phyloP scores from a whole-genome alignment of 2,797 vertebrate species.

The Pantherophis alleghaniensis region DNA sequence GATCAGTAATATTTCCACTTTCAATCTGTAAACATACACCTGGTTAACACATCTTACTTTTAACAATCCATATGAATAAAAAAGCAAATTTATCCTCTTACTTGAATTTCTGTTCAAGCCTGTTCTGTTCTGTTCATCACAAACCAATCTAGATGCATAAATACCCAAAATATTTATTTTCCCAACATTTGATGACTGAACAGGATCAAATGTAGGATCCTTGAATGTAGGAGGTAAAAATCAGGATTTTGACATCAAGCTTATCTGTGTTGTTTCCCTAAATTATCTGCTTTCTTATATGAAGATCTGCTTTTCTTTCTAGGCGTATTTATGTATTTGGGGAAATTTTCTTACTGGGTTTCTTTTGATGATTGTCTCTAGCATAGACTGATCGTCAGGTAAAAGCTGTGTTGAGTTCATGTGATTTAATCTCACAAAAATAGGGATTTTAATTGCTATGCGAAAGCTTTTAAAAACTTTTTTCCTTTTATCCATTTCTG shows the following conservation, averaged over 20 bases:
- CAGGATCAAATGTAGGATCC: no score
- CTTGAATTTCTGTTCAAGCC: neutral
- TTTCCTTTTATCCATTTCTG: constrained; percentile 54
- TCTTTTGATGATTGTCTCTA: constrained; percentile 25
- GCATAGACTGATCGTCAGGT: neutral
- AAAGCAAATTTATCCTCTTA: neutral
- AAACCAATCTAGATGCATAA: neutral
- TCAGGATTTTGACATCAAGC: neutral
- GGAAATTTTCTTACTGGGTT: constrained; percentile 9
- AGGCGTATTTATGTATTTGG: neutral
- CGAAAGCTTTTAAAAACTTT: constrained; percentile 53
- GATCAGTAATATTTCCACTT: neutral
- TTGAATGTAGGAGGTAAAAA: neutral
- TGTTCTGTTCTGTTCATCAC: neutral
- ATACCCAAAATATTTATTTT: neutral
- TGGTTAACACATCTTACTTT: neutral
- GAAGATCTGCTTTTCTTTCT: neutral
- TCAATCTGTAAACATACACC: neutral
- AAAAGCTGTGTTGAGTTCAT: neutral
- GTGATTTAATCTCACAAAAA: neutral
- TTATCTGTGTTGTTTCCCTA: neutral
- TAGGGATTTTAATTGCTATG: neutral
- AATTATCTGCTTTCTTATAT: neutral
- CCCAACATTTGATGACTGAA: neutral
- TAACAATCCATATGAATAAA: neutral